A percentile compares a stretch with the other conserved stretches of the same genome.
phyloP scores from a whole-genome alignment of 2,888 invertebrate genomes.

The Ferdinandea cuprea region DNA sequence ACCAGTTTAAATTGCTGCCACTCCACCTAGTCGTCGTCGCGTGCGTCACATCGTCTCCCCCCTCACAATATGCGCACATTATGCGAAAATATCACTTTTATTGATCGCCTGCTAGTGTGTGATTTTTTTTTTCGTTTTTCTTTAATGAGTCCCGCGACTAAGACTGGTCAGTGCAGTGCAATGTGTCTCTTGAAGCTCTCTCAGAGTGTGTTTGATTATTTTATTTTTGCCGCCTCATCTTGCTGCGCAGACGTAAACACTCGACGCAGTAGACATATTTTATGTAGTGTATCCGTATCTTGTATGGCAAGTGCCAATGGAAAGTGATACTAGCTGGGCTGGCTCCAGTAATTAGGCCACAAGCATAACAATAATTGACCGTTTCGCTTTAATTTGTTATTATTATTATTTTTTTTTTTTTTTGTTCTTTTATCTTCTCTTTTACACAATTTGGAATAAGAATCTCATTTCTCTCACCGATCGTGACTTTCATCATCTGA shows the following conservation, averaged over 20 bases:
- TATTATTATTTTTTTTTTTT: conserved; percentile 23
- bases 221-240: background rate
- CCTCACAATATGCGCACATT: conserved; percentile 45
- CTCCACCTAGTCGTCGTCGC: conserved; percentile 28
- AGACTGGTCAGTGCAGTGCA: conserved; percentile 50
- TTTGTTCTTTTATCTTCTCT: no score
- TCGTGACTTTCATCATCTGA: conserved; percentile 71
- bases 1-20: conserved; percentile 67
- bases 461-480: conserved; percentile 50
- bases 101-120: conserved; percentile 50
- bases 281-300: conserved; percentile 40
- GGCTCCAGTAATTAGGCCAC: conserved; percentile 72
- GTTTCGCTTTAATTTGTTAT: conserved; percentile 45
- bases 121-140: conserved; percentile 29
- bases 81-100: conserved; percentile 72
- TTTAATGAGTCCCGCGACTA: conserved; percentile 53
- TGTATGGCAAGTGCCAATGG: conserved; percentile 58
- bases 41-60: conserved; percentile 2
- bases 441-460: conserved; percentile 49
- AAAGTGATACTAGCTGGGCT: conserved; percentile 65
- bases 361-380: conserved; percentile 71
- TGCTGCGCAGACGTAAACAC: conserved; percentile 48
- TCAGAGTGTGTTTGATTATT: conserved; percentile 16
- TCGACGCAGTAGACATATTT: conserved; percentile 43
- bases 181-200: conserved; percentile 16